Evolutionary conservation across 2,113 vertebrate genomes (phyloP).

Genomic region (Cebidichthys violaceus): DNA sequence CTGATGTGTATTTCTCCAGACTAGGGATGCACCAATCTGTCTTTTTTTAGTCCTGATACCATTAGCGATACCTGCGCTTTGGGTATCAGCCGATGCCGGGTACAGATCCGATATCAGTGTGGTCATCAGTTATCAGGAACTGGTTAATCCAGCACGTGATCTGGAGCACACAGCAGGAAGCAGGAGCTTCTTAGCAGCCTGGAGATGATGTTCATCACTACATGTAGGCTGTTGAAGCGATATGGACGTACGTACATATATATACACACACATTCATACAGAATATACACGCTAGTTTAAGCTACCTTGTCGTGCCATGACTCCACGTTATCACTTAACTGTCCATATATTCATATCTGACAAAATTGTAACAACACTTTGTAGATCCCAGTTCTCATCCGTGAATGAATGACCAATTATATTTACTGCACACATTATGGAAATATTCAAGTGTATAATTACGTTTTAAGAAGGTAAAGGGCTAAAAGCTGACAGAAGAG

Average conservation of each 20-base stretch:
- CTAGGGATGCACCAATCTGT: background rate
- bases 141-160: background rate
- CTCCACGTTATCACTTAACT: background rate
- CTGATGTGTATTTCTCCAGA: constrained; percentile 3
- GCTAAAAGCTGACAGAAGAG: too few relatives aligned
- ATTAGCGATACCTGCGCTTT: background rate
- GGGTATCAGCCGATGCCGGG: background rate
- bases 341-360: too few relatives aligned
- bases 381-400: too few relatives aligned
- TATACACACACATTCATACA: background rate
- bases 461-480: too few relatives aligned
- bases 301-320: background rate
- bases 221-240: background rate
- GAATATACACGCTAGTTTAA: background rate
- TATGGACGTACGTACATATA: background rate
- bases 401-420: too few relatives aligned
- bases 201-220: background rate
- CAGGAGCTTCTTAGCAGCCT: background rate
- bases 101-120: background rate
- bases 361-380: too few relatives aligned
- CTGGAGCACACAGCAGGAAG: background rate
- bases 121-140: background rate
- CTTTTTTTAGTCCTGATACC: too few relatives aligned
- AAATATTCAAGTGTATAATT: too few relatives aligned
- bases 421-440: too few relatives aligned